Conservation (phyloP, 2,888 invertebrate genomes). For the Schizaphis graminum region DNA sequence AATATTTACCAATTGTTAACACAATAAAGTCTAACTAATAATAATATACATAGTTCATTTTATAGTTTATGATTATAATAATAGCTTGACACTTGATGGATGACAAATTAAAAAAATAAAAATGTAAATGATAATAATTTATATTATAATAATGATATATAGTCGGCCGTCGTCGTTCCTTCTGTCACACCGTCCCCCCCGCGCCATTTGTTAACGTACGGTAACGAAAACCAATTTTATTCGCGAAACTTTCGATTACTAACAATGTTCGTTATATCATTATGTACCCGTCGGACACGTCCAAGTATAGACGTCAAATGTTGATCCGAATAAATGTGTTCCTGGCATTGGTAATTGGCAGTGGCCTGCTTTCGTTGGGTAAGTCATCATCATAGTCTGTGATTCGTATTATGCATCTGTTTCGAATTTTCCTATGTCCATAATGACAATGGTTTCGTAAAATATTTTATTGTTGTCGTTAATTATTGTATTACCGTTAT, state of each 20-base stretch:
- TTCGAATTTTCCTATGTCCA: not conserved
- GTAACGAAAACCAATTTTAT: not conserved
- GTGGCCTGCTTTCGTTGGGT: conserved; percentile 39
- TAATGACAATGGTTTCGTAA: not conserved
- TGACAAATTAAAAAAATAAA: not conserved
- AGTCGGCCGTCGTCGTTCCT: not conserved
- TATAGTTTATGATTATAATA: not conserved
- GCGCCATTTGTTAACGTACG: not conserved
- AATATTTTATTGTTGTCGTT: not conserved
- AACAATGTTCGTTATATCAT: not conserved
- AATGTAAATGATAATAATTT: not conserved
- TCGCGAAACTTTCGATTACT: not conserved
- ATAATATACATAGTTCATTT: not conserved
- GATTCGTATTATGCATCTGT: not conserved
- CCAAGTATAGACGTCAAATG: conserved; percentile 28
- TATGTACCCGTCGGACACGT: conserved; percentile 1
- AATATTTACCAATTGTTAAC: not conserved
- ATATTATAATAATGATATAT: not conserved
- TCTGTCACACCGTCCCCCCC: not conserved
- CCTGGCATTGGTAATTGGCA: conserved; percentile 28
- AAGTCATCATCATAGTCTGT: not conserved
- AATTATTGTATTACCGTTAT: not conserved
- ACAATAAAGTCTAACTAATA: not conserved
- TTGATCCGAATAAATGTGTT: conserved; percentile 49
- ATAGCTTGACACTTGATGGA: not conserved